These are phyloP conservation scores for Seladonia tumulorum DNA, from an alignment of 2,888 invertebrate species.

Conservation along the genomic window DNA sequence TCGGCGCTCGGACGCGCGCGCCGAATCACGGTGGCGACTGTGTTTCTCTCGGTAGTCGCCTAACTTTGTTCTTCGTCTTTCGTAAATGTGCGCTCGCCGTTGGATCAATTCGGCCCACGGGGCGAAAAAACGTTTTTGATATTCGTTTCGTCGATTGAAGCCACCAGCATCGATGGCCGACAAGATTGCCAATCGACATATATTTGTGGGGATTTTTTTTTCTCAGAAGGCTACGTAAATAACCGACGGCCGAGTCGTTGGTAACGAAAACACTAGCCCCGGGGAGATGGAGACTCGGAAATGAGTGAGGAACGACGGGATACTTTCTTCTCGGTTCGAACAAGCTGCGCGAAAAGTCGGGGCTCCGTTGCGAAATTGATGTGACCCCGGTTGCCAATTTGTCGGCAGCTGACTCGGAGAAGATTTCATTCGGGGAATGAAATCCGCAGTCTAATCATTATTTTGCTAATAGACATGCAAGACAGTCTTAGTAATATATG, in stretches of 20 bases:
- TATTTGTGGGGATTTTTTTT: slow-evolving; percentile 37
- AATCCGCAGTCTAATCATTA: too few species aligned
- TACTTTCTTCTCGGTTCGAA: background rate
- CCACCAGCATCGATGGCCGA: slow-evolving; percentile 38
- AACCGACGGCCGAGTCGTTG: slow-evolving; percentile 13
- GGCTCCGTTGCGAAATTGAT: background rate
- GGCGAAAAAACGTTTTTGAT: slow-evolving; percentile 38
- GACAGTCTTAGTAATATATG: too few species aligned
- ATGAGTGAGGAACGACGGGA: background rate
- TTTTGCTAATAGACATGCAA: too few species aligned
- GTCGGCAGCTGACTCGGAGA: background rate
- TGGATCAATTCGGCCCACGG: slow-evolving; percentile 42
- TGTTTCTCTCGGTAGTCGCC: background rate
- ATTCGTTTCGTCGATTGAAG: slow-evolving; percentile 53
- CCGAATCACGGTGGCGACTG: background rate
- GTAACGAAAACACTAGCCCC: slow-evolving; percentile 13
- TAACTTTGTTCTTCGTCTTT: background rate
- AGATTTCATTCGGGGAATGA: background rate
- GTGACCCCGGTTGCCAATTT: background rate
- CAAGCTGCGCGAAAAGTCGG: background rate
- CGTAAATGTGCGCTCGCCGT: slow-evolving; percentile 35
- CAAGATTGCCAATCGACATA: slow-evolving; percentile 43
- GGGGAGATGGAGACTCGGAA: slow-evolving; percentile 9
- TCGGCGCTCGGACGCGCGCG: background rate
- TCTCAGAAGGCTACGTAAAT: slow-evolving; percentile 11